Evolutionary conservation across 2,797 vertebrate species (phyloP).

Genomic region (Lagocephalus sceleratus): DNA sequence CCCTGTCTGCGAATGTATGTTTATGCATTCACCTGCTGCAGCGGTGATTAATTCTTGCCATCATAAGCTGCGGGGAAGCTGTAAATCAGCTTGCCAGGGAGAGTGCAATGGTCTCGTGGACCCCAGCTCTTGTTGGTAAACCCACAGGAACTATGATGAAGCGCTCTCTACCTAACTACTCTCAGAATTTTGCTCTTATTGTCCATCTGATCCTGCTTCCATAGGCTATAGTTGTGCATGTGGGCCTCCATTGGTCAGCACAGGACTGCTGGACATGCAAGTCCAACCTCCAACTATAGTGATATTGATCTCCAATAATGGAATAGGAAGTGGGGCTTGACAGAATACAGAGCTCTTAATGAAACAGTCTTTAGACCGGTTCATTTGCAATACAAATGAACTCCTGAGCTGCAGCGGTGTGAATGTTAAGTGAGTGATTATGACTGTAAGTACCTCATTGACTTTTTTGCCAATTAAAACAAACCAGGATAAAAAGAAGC

Average conservation of each 20-base stretch:
- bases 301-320: constrained; percentile 66
- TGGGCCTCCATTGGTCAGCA: constrained; percentile 19
- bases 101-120: constrained; percentile 28
- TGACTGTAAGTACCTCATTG: constrained; percentile 42
- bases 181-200: constrained; percentile 51
- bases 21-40: constrained; percentile 45
- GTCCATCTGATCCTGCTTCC: constrained; percentile 15
- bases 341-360: constrained; percentile 46
- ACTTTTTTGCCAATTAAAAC: constrained; percentile 34
- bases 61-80: constrained; percentile 34
- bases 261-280: constrained; percentile 27
- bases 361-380: constrained; percentile 48
- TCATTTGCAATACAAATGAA: constrained; percentile 46
- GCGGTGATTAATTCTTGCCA: constrained; percentile 53
- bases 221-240: constrained; percentile 4
- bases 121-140: constrained; percentile 17
- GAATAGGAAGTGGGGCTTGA: constrained; percentile 41
- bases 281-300: constrained; percentile 21
- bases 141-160: constrained; percentile 38
- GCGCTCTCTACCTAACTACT: constrained; percentile 29
- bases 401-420: constrained; percentile 11
- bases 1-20: constrained; percentile 11
- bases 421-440: constrained; percentile 51
- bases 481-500: constrained; percentile 28
- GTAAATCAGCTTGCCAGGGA: constrained; percentile 31